Evolutionary conservation across 2,888 invertebrate genomes (phyloP).

Genomic region (Brenthis ino): DNA sequence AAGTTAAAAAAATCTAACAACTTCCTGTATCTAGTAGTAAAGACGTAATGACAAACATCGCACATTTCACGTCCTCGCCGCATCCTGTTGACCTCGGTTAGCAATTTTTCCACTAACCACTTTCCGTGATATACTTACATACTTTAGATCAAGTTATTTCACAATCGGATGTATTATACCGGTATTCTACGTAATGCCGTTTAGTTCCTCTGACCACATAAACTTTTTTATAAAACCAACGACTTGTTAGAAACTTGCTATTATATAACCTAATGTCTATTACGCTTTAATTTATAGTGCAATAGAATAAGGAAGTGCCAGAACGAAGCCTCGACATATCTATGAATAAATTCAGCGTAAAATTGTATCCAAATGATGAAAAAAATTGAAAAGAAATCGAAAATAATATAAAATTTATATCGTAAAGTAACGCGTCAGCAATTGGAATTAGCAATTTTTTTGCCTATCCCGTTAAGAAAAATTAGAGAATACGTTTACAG

Average conservation of each 20-base stretch:
- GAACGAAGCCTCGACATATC: too few species aligned
- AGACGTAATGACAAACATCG: slow-evolving; percentile 12
- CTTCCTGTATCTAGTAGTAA: not conserved
- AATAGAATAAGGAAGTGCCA: too few species aligned
- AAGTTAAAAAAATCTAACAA: too few species aligned
- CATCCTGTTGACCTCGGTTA: slow-evolving; percentile 30
- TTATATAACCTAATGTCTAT: not conserved
- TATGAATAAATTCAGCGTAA: too few species aligned
- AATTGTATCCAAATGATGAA: too few species aligned
- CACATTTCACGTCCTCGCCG: slow-evolving; percentile 21
- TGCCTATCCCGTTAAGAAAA: too few species aligned
- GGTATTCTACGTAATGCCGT: slow-evolving; percentile 10
- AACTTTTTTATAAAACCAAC: slow-evolving; percentile 3
- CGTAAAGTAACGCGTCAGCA: too few species aligned
- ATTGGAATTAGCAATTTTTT: too few species aligned
- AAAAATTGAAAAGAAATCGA: too few species aligned
- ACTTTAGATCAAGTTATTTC: slow-evolving; percentile 26
- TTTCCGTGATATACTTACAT: slow-evolving; percentile 25
- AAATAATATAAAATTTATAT: too few species aligned
- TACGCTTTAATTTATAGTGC: too few species aligned
- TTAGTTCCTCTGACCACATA: slow-evolving; percentile 19
- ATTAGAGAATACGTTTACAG: too few species aligned
- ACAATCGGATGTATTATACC: slow-evolving; percentile 32
- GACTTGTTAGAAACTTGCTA: slow-evolving; percentile 5
- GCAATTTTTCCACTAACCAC: slow-evolving; percentile 21